Percentiles rank a stretch among this genome's conserved stretches.
Conservation (phyloP, 2,113 vertebrate genomes). For the Circaetus cinerascens region DNA sequence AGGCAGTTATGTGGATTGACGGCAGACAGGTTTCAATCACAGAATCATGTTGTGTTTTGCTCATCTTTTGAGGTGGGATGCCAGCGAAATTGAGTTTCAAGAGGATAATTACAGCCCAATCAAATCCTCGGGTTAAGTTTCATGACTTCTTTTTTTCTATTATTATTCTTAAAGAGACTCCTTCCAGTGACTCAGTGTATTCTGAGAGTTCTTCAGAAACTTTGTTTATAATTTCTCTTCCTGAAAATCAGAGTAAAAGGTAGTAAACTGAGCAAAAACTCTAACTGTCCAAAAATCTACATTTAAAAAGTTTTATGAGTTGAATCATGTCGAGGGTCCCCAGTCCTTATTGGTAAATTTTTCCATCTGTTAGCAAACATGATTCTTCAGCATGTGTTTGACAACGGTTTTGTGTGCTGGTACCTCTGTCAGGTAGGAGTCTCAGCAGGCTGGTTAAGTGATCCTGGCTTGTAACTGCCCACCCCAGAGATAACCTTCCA, state of each 20-base stretch:
- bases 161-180: background rate
- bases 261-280: background rate
- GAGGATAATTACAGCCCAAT: constrained; percentile 51
- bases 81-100: constrained; percentile 42
- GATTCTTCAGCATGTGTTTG: background rate
- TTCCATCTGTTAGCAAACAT: background rate
- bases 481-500: background rate
- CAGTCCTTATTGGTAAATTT: background rate
- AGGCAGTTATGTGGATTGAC: constrained; percentile 41
- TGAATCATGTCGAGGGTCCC: background rate
- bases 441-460: background rate
- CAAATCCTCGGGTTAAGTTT: constrained; percentile 43
- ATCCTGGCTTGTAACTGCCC: background rate
- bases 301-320: background rate
- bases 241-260: background rate
- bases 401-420: background rate
- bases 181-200: background rate
- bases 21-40: constrained; percentile 57
- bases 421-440: background rate
- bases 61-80: constrained; percentile 42
- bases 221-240: background rate
- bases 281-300: background rate
- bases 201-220: background rate
- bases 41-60: constrained; percentile 30
- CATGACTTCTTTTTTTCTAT: background rate